Conservation (phyloP, 2,888 invertebrate genomes). For the Hedychridium roseum region DNA sequence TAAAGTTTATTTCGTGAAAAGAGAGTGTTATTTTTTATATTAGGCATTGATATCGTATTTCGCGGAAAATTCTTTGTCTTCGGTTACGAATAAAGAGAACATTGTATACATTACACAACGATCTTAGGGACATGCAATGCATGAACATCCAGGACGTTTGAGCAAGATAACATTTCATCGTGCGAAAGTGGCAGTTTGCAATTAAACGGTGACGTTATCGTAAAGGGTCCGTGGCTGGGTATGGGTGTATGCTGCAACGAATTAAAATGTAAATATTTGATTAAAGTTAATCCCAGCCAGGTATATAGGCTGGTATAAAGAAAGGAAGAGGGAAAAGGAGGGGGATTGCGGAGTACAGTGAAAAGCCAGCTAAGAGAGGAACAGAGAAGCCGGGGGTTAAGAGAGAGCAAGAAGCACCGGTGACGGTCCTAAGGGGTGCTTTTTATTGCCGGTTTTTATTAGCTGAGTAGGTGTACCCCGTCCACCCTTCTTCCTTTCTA, state of each 20-base stretch:
- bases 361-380: constrained; percentile 8
- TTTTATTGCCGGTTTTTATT: constrained; percentile 64
- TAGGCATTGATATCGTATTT: too few species aligned
- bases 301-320: constrained; percentile 49
- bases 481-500: constrained; percentile 32
- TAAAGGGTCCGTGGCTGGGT: constrained; percentile 41
- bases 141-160: too few species aligned
- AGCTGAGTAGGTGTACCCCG: constrained; percentile 58
- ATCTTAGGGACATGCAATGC: too few species aligned
- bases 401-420: constrained; percentile 34
- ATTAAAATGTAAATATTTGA: constrained; percentile 64
- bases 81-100: too few species aligned
- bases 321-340: constrained; percentile 20
- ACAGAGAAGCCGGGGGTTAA: constrained; percentile 18
- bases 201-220: constrained; percentile 55
- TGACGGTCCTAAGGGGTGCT: constrained; percentile 59
- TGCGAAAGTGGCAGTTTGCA: constrained; percentile 53
- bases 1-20: too few species aligned
- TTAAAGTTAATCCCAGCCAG: constrained; percentile 61
- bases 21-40: too few species aligned
- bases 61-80: too few species aligned
- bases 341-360: constrained; percentile 15
- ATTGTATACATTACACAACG: too few species aligned
- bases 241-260: constrained; percentile 46
- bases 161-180: constrained; percentile 31